Percentiles rank a stretch among this genome's conserved stretches.
Evolutionary conservation across 64 coral and sea anemone species (phyloP).

Genomic region (Acropora yongei): DNA sequence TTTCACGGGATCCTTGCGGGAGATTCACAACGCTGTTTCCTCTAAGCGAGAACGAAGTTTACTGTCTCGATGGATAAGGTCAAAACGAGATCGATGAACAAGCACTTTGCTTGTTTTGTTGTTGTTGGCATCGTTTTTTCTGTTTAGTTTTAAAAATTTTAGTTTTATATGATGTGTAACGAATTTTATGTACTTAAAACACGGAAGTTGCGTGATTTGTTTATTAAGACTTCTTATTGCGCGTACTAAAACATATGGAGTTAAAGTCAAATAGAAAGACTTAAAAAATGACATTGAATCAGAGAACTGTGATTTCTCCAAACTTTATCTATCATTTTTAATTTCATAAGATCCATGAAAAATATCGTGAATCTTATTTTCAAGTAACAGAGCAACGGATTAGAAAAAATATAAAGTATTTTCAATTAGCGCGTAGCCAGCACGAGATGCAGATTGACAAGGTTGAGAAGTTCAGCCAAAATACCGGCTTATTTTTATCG

Average conservation of each 20-base stretch:
- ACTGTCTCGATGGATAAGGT: not conserved
- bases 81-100: not conserved
- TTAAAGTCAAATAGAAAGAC: not conserved
- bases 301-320: not conserved
- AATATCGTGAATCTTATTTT: not conserved
- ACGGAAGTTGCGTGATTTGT: not conserved
- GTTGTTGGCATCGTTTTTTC: too few species aligned
- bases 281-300: not conserved
- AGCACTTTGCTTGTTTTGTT: too few species aligned
- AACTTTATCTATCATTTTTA: not conserved
- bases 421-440: not conserved
- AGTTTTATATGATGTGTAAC: too few species aligned
- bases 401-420: not conserved
- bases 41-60: not conserved
- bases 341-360: not conserved
- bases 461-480: not conserved
- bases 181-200: too few species aligned
- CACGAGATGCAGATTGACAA: not conserved
- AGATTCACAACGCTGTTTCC: not conserved
- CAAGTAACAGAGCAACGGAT: not conserved
- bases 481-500: not conserved
- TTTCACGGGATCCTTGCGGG: not conserved
- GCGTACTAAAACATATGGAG: constrained; percentile 2
- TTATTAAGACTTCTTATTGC: not conserved
- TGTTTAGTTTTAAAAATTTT: too few species aligned